A percentile compares a stretch with the other conserved stretches of the same genome.
phyloP scores from a whole-genome alignment of 2,113 vertebrate genomes.

The Hydropotes inermis region DNA sequence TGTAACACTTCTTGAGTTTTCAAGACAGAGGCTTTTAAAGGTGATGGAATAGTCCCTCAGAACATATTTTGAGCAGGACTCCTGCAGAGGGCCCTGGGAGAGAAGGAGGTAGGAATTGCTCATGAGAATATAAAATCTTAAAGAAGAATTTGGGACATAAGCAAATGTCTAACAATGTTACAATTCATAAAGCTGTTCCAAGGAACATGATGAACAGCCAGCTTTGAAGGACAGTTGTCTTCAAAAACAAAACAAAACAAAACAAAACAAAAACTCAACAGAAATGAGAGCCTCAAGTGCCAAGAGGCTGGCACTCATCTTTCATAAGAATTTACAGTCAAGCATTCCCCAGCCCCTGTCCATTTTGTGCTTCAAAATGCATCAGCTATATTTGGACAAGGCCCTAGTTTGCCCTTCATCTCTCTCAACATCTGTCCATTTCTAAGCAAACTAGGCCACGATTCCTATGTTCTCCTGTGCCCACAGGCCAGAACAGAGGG shows the following conservation, averaged over 20 bases:
- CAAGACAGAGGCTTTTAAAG: background rate
- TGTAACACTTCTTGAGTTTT: background rate
- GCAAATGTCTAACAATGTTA: background rate
- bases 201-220: background rate
- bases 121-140: background rate
- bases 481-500: background rate
- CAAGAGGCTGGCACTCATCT: background rate
- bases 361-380: background rate
- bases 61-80: background rate
- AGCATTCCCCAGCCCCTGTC: background rate
- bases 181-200: background rate
- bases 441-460: background rate
- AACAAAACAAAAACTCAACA: background rate
- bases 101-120: background rate
- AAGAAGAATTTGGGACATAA: background rate
- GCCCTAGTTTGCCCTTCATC: background rate
- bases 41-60: background rate
- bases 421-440: conserved; percentile 22
- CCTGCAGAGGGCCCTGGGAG: background rate
- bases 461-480: background rate
- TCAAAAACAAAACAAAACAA: background rate
- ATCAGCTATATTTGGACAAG: background rate
- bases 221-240: background rate
- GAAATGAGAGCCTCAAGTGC: background rate
- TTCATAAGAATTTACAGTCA: background rate